Base-by-base conservation (phyloP, 2,797 vertebrate species). In the Chaenodraco wilsoni region DNA sequence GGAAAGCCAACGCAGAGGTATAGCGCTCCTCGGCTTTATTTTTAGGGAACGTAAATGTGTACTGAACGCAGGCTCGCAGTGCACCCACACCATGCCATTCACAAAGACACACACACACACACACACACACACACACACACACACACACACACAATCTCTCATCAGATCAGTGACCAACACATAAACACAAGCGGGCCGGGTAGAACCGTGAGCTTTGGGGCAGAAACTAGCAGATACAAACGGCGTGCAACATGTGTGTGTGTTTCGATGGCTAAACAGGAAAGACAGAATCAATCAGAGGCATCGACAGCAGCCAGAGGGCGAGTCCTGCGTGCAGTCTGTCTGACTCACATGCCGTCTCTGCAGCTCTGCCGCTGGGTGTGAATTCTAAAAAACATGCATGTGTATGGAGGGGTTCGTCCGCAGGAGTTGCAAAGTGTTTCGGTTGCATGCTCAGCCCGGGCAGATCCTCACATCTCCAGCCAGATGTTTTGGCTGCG, bases 251-350 rank as follows among this genome's bases (percentile, higher is more conserved):
- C 66, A 49, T 67, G 44, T 57, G 33, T 8, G 33, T 37, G 33
- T 37, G 33, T 37, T 37, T 37, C 33, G 37, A 87, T 83, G 79
- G 81, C 72, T 65, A 79, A 90, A 92, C 87, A 89, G 84, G 86
- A 91, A 83, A 85, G 76, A 76, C 79, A 71, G 69, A 78, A 86
- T 91, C 86, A 91, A 88, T 88, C 90, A 89, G 66, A 81, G 78
- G 74, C 78, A 89, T 71, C 16, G 80, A 88, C 88, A 86, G 87
- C 81, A 78, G 83, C 87, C 73, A 19, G 58, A 76, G 84, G 84
- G 87, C 68, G 59, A 88, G 54, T 58, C 59, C 78, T 84, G 76
- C 78, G 64, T 70, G 84, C 69, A 72, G 71, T 84, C 67, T 66
- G 67, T 80, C 74, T 78, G 64, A 65, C 57, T 63, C 80, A 50